Base-by-base conservation (phyloP, 2,888 invertebrate species). In the Corythucha ciliata region DNA sequence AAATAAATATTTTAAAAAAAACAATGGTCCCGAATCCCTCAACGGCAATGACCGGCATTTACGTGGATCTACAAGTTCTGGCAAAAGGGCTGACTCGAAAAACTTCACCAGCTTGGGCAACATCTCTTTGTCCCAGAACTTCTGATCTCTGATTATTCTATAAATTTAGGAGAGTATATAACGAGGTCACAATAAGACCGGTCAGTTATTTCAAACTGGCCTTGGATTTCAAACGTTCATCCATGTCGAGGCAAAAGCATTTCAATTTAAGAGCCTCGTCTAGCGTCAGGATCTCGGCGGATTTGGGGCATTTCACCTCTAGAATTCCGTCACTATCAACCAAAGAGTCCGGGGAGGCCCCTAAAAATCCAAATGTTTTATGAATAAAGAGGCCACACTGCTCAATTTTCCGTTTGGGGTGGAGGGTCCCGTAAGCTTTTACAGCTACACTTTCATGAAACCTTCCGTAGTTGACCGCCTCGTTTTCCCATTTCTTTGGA, bases 111-210 rank as follows among this genome's bases (percentile, higher is more conserved):
- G 34, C 29, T 47, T 53, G n/a, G 53, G 40, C 20, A 41, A 12
- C 21, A 37, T 41, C 8, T 10, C 21, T 3, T 21, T 33, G 16
- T 14, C 21, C 53, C 53, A 53, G 20, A 50, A 52, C 1, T 3
- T 20, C 4, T 12, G 4, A 39, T 57, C 54, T n/a, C 41, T 36
- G n/a, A 47, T 32, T 1, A 57, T 47, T 14, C 48, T 16, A 40
- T 7, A 2, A 46, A 40, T 37, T 21, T 41, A 12, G 39, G 42
- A 3, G 53, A 50, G 21, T 34, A 57, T 22, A 57, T 37, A 1
- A 54, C 44, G 1, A 58, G 52, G 34, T 56, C 52, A 45, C 49
- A 53, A 16, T 41, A 54, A n/a, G 51, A 21, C 21, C 52, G 29
- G 5, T 53, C 51, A 7, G 42, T 24, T 18, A 57, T 42, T 26